phyloP scores from a whole-genome alignment of 2,797 vertebrate genomes.

The Anomalospiza imberbis region DNA sequence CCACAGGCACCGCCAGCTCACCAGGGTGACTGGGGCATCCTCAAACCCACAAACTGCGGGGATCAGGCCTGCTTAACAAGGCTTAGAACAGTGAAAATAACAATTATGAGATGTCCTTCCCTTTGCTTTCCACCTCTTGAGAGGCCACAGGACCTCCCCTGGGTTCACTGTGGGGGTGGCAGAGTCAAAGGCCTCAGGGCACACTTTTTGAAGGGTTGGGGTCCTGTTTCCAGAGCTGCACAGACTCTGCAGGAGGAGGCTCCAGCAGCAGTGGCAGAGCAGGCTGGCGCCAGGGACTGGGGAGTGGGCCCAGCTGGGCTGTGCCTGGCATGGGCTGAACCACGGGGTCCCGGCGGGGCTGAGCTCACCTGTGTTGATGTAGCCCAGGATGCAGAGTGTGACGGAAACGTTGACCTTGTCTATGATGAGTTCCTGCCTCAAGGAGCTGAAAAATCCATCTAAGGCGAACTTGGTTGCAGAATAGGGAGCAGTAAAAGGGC shows the following conservation, averaged over 20 bases:
- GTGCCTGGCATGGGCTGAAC: rapidly evolving
- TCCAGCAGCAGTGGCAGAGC: background rate
- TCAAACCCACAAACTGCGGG: rapidly evolving
- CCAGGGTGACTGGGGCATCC: background rate
- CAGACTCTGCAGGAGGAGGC: background rate
- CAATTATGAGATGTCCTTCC: background rate
- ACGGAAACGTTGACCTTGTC: slow-evolving; percentile 70
- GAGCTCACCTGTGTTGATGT: slow-evolving; percentile 73
- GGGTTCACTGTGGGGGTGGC: background rate
- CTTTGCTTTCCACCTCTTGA: background rate
- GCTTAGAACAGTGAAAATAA: background rate
- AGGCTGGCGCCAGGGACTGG: rapidly evolving
- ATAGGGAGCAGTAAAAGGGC: slow-evolving; percentile 58
- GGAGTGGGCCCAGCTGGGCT: background rate
- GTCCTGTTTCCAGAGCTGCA: rapidly evolving
- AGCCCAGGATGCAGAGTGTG: slow-evolving; percentile 74
- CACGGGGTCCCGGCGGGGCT: rapidly evolving
- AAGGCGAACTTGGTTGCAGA: slow-evolving; percentile 75
- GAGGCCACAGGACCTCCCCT: background rate
- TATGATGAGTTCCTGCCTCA: slow-evolving; percentile 51
- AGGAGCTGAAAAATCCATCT: slow-evolving; percentile 74
- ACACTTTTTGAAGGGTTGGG: rapidly evolving
- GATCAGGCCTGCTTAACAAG: background rate
- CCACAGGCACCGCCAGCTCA: rapidly evolving
- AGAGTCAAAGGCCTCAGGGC: background rate